Percentiles rank a stretch among this genome's conserved stretches.
Evolutionary conservation across 2,888 invertebrate genomes (phyloP).

Genomic region (Erpobdella octoculata): DNA sequence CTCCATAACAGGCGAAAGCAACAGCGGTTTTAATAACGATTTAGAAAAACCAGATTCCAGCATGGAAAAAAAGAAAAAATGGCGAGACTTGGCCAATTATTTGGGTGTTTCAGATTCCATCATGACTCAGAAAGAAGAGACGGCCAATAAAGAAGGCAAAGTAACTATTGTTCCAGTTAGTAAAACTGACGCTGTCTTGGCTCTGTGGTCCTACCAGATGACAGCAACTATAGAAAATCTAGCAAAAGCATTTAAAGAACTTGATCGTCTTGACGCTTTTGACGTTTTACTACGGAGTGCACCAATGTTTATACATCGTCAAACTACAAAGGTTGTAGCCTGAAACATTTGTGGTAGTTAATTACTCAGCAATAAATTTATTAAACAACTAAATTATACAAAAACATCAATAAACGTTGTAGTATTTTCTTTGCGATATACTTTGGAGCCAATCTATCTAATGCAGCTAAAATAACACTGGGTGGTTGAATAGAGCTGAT

Average conservation of each 20-base stretch:
- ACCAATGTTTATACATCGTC: conserved; percentile 46
- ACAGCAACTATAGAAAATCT: conserved; percentile 56
- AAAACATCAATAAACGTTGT: too few species aligned
- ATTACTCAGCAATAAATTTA: too few species aligned
- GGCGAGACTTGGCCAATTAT: conserved; percentile 18
- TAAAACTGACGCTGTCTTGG: conserved; percentile 53
- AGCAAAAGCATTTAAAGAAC: conserved; percentile 57
- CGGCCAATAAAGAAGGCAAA: background rate
- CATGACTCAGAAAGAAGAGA: background rate
- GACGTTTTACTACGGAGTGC: conserved; percentile 58
- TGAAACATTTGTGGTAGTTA: too few species aligned
- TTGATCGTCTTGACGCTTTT: conserved; percentile 60
- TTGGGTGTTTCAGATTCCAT: background rate
- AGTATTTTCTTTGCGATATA: too few species aligned
- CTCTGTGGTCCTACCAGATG: conserved; percentile 54
- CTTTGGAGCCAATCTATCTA: too few species aligned
- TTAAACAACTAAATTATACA: too few species aligned
- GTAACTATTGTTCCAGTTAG: conserved; percentile 40
- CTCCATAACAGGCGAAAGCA: background rate
- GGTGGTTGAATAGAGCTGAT: too few species aligned
- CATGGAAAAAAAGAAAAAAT: conserved; percentile 3
- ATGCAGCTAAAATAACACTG: too few species aligned
- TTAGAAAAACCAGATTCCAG: background rate
- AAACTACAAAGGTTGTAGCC: too few species aligned
- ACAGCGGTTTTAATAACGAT: background rate